Percentiles rank a stretch among this genome's conserved stretches.
Conservation (phyloP, 2,113 vertebrate genomes). For the Alethe castanea region DNA sequence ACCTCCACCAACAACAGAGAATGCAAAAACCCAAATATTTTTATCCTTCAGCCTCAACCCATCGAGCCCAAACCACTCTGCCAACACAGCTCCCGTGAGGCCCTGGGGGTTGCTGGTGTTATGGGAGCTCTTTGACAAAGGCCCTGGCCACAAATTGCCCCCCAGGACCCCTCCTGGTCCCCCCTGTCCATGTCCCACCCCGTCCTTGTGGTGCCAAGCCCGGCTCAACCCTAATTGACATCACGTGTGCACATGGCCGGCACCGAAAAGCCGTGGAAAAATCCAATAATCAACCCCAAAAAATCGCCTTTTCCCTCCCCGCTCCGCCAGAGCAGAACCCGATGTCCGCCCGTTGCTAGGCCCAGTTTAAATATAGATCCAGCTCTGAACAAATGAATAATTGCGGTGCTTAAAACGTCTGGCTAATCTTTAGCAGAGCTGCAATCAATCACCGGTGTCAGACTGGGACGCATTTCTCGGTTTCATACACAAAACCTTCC, state of each 20-base stretch:
- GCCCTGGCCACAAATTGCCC: not conserved
- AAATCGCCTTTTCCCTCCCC: not conserved
- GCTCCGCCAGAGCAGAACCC: not conserved
- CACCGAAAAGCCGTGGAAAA: not conserved
- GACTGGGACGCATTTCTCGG: slow-evolving; percentile 60
- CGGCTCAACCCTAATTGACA: not conserved
- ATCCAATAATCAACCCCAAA: not conserved
- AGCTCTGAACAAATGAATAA: slow-evolving; percentile 45
- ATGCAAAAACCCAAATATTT: not conserved
- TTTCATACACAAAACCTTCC: slow-evolving; percentile 74
- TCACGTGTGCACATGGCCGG: not conserved
- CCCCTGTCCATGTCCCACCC: not conserved
- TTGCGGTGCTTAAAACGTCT: slow-evolving; percentile 68
- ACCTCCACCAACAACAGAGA: not conserved
- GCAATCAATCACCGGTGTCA: slow-evolving; percentile 76
- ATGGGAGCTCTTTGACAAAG: not conserved
- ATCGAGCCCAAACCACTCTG: fast-evolving
- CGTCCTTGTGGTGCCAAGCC: not conserved
- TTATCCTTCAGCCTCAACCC: not conserved
- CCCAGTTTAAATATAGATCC: slow-evolving; percentile 51
- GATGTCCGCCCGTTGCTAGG: not conserved
- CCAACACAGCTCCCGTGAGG: fast-evolving
- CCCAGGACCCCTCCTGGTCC: fast-evolving
- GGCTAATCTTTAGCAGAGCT: slow-evolving; percentile 77
- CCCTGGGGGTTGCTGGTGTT: fast-evolving